Evolutionary conservation across 1,140 invertebrate species (phyloP), one percentile per base, ranked within the genome.

Genomic region (Nephila pilipes): DNA sequence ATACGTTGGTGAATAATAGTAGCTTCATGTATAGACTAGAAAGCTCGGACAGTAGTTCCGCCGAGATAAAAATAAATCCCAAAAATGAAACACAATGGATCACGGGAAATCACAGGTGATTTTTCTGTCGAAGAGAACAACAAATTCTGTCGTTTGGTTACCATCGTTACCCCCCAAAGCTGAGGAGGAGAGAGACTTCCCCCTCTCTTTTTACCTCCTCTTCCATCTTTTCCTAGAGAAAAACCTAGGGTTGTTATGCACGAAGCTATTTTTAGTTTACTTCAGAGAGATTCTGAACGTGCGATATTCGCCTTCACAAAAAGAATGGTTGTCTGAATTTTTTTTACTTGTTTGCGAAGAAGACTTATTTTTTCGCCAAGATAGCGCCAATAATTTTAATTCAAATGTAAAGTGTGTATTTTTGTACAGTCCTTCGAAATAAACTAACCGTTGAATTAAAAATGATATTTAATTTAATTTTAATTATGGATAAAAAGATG

Each of bases 41-140:
- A n/a, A 32, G 25, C 32, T 58, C 69, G 91, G 91, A 87, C 91
- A 93, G 85, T 46, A 63, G 90, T 92, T 69, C 83, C 80, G 25
- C 60, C 60, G 20, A 85, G 32, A 5, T 58, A 60, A 85, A 92
- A 85, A 85, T 85, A 92, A 92, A 88, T 85, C 83, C 38, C 65
- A 55, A 79, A 89, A n/a, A 58, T 55, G 32, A 8, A 79, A 87
- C 79, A 85, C 20, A 93, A 93, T 69, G 54, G 54, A 20, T 81
- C 81, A 63, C 91, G 69, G 91, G 91, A 93, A 93, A 87, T 93
- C 91, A 93, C 91, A 93, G 91, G 91, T 93, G 91, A 93, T 93
- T 93, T 92, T 93, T 93, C 63, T 79, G 91, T 36, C 60, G 25
- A 93, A 79, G 91, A 93, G 91, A 87, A 93, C 91, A 93, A 93